Evolutionary conservation across 2,888 invertebrate species (phyloP), one percentile per base, ranked within the genome.

Genomic region (Helobdella robusta): DNA sequence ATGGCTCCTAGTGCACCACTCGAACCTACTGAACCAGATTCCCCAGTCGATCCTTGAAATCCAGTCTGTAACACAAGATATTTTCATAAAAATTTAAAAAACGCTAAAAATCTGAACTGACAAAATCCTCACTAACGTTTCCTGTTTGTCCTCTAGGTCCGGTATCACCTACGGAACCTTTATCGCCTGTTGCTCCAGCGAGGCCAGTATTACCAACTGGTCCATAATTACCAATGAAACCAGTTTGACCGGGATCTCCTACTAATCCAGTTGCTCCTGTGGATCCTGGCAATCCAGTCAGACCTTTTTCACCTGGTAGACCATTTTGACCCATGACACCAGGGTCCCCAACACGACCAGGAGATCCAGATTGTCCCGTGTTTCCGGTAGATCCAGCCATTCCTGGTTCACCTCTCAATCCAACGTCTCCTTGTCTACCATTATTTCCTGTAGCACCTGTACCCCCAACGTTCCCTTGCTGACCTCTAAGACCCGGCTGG

Each of bases 161-260:
- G 25, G 64, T 28, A 18, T 28, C 25, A 25, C 67, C 67, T 30
- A 25, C 6, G 23, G 48, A 44, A 58, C 66, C 66, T 34, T 44
- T 25, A 2, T 28, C 54, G n/a, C 56, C 56, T 5, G 56, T 30
- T 30, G 32, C 5, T n/a, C 56, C 56, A 20, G 11, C 32, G 32
- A 30, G 23, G 4, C 67, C 67, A 8, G 11, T 35, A 23, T 62
- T n/a, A 25, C 69, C 67, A 36, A 32, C 58, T 15, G 34, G 32
- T 15, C 69, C 69, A 23, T 61, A n/a, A 23, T 63, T 20, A 8
- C 68, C n/a, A n/a, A n/a, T n/a, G n/a, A n/a, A n/a, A n/a, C n/a
- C n/a, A n/a, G n/a, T n/a, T n/a, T n/a, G n/a, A n/a, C n/a, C n/a
- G n/a, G n/a, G n/a, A n/a, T n/a, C n/a, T n/a, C n/a, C n/a, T n/a